A percentile compares a stretch with the other conserved stretches of the same genome.
These are phyloP conservation scores for Polyergus mexicanus DNA, from an alignment of 1,140 invertebrate species.

Conservation along the genomic window DNA sequence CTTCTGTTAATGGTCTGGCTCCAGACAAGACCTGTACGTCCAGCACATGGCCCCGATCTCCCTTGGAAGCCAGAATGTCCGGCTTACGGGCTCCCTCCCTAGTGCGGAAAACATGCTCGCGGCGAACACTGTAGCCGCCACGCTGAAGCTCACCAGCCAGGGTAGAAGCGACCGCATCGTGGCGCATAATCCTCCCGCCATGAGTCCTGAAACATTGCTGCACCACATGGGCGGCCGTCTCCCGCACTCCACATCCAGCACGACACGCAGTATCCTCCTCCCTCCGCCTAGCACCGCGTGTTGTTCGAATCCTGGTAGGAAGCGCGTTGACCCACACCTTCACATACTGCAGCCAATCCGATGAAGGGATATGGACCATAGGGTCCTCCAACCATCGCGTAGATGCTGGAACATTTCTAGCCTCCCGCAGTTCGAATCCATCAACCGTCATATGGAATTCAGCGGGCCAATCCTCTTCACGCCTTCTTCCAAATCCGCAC, in stretches of 20 bases:
- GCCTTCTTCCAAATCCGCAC: too few relatives aligned
- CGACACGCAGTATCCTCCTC: slow-evolving; percentile 63
- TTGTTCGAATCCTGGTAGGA: slow-evolving; percentile 19
- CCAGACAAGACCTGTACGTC: too few relatives aligned
- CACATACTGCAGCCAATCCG: neutral
- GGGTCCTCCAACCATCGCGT: neutral
- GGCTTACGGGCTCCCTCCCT: too few relatives aligned
- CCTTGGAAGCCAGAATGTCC: too few relatives aligned
- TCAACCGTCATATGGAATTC: neutral
- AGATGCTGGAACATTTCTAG: neutral
- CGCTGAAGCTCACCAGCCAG: too few relatives aligned
- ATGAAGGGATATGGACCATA: neutral
- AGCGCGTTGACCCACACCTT: slow-evolving; percentile 44
- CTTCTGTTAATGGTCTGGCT: too few relatives aligned
- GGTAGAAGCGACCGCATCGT: too few relatives aligned
- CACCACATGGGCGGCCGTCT: slow-evolving; percentile 81
- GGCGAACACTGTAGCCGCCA: too few relatives aligned
- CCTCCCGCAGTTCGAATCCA: neutral
- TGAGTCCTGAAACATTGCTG: too few relatives aligned
- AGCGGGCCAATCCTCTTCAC: neutral
- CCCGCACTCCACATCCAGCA: slow-evolving; percentile 73
- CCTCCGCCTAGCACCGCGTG: slow-evolving; percentile 1
- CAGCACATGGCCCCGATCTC: too few relatives aligned
- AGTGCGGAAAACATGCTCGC: too few relatives aligned
- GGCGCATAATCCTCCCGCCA: too few relatives aligned